Evolutionary conservation across 2,888 invertebrate genomes (phyloP), one percentile per base, ranked within the genome.

Genomic region (Pasiphila rectangulata): DNA sequence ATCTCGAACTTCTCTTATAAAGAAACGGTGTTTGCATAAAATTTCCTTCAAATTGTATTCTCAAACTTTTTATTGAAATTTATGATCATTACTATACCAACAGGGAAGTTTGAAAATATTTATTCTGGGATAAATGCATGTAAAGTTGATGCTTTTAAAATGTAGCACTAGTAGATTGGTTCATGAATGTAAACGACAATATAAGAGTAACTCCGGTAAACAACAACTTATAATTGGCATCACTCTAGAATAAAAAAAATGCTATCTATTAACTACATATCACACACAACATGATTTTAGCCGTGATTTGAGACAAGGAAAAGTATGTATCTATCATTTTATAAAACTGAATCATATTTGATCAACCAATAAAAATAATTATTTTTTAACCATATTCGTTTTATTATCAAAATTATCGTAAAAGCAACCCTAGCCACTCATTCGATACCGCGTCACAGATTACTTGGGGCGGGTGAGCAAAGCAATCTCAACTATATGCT

Each of bases 141-240:
- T 21, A 23, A 23, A 15, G n/a, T n/a, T 7, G 6, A 24, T 2
- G n/a, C 1, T 32, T 39, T 25, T 10, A 4, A 46, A 21, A 29
- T 38, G 17, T 37, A 38, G 24, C 25, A 19, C 24, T 32, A 24
- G 16, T 32, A 38, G 9, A 45, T 30, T 29, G 29, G 38, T 27
- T 43, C 39, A 48, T 35, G 13, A 41, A 49, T 50, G 49, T 30
- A 40, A 45, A 45, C 13, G 36, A 21, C 40, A 17, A 24, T 30
- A 15, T 30, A 4, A 16, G 16, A 15, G 15, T n/a, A 9, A 16
- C 16, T 30, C 16, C 15, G 7, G 16, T 30, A 6, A 12, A 30
- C 16, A 30, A 30, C 16, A 30, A 16, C 30, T 15, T 16, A 30
- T n/a, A 16, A n/a, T 13, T 30, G n/a, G 16, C n/a, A 16, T n/a